Evolutionary conservation across 2,888 invertebrate species (phyloP).

Genomic region (Eulithis prunata): DNA sequence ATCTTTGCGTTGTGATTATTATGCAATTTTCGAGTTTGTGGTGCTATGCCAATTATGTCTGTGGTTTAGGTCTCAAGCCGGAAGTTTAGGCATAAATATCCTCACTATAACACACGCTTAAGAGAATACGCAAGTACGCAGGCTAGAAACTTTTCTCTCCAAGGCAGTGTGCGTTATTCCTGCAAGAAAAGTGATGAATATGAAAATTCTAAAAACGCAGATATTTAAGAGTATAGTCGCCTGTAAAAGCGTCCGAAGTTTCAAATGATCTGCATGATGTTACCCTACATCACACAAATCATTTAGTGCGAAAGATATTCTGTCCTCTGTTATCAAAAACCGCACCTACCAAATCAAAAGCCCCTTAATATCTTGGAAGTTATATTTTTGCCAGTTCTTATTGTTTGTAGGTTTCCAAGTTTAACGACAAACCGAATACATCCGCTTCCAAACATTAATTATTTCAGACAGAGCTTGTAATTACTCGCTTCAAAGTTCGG

Average conservation of each 20-base stretch:
- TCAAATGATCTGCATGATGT: no score
- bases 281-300: no score
- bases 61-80: constrained; percentile 15
- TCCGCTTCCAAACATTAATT: constrained; percentile 39
- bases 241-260: no score
- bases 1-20: constrained; percentile 7
- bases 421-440: constrained; percentile 34
- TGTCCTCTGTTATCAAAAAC: background rate
- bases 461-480: constrained; percentile 25
- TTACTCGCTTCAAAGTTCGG: constrained; percentile 30
- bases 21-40: constrained; percentile 12
- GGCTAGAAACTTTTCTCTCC: background rate
- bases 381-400: constrained; percentile 17
- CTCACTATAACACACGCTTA: background rate
- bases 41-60: constrained; percentile 2
- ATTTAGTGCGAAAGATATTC: no score
- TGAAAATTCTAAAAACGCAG: no score
- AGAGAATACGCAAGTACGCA: background rate
- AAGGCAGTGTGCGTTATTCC: no score
- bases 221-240: no score
- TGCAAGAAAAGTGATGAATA: no score
- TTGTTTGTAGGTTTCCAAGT: constrained; percentile 29
- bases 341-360: background rate
- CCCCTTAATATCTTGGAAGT: background rate
- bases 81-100: constrained; percentile 16